Evolutionary conservation across 2,888 invertebrate genomes (phyloP).

Genomic region (Rotaria socialis): DNA sequence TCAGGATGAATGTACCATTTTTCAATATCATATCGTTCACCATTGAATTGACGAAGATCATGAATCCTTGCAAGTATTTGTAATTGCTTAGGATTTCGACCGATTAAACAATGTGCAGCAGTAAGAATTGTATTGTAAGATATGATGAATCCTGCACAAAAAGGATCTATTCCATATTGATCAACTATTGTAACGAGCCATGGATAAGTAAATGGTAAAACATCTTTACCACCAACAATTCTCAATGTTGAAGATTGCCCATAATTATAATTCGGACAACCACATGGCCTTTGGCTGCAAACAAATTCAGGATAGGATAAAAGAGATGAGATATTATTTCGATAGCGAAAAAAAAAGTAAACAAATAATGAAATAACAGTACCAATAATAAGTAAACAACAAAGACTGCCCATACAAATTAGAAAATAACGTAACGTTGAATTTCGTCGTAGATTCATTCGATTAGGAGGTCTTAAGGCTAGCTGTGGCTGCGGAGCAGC

Average conservation of each 20-base stretch:
- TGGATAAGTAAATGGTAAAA: neutral
- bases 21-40: neutral
- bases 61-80: neutral
- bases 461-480: neutral
- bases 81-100: neutral
- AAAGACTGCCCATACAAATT: neutral
- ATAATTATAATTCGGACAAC: neutral
- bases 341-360: neutral
- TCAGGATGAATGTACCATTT: neutral
- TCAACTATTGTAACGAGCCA: neutral
- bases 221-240: conserved; percentile 1
- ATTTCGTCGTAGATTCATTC: neutral
- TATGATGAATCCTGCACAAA: conserved; percentile 13
- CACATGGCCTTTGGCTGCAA: neutral
- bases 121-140: neutral
- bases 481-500: neutral
- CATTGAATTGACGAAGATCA: conserved; percentile 22
- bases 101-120: neutral
- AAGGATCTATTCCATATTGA: neutral
- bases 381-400: neutral
- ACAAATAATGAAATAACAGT: neutral
- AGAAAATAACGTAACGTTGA: neutral
- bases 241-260: neutral
- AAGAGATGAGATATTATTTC: neutral
- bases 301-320: neutral